phyloP scores from a whole-genome alignment of 2,797 vertebrate genomes.

The Hydrophis major region DNA sequence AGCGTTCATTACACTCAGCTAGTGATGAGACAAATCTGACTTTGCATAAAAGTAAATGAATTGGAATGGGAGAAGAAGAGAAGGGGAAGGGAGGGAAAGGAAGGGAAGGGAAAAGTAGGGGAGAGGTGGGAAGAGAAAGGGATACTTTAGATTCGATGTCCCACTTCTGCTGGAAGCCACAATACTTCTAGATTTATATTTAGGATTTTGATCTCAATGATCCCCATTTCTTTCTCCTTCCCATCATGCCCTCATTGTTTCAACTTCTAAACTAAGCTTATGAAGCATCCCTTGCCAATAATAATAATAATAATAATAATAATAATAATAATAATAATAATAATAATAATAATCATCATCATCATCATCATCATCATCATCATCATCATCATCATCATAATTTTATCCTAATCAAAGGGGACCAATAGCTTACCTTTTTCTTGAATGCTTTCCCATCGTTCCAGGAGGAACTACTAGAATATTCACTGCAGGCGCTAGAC shows the following conservation, averaged over 20 bases:
- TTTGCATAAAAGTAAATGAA: background rate
- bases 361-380: no score
- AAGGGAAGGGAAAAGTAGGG: background rate
- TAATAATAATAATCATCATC: background rate
- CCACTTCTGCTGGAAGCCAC: background rate
- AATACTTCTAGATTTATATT: background rate
- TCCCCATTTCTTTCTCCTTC: background rate
- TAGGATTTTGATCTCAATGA: background rate
- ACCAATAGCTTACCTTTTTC: conserved; percentile 76
- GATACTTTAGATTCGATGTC: background rate
- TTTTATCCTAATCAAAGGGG: background rate
- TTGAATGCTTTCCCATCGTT: conserved; percentile 81
- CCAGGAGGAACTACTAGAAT: conserved; percentile 92
- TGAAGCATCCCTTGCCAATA: background rate
- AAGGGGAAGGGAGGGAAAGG: background rate
- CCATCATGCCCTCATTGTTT: background rate
- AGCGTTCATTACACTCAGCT: background rate
- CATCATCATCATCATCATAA: no score
- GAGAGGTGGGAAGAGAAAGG: background rate
- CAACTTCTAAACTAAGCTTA: conserved; percentile 4
- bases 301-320: background rate
- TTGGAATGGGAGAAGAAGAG: background rate
- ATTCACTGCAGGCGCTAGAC: conserved; percentile 91
- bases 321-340: background rate
- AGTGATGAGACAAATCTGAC: background rate